A percentile compares a stretch with the other conserved stretches of the same genome.
Evolutionary conservation across 1,140 invertebrate species (phyloP).

Genomic region (Papilio dardanus): DNA sequence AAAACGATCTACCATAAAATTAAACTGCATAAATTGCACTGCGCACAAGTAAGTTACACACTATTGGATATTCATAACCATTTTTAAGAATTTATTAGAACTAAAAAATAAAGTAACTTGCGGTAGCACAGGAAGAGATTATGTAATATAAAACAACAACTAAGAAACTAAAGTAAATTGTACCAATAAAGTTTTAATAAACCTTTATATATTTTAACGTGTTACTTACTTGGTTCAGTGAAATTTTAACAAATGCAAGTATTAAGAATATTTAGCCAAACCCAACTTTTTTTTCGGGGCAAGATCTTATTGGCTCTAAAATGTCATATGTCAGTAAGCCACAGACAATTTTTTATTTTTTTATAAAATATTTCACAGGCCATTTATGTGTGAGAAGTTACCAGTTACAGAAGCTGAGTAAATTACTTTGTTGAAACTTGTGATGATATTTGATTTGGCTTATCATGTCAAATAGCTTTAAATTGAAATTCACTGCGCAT

Average conservation of each 20-base stretch:
- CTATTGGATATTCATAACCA: not conserved
- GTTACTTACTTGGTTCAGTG: slow-evolving; percentile 27
- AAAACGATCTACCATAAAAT: not conserved
- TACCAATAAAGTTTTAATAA: not conserved
- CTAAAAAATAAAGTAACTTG: not conserved
- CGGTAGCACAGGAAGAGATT: slow-evolving; percentile 21
- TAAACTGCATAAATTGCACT: not conserved
- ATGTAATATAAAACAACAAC: slow-evolving; percentile 30
- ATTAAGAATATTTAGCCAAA: slow-evolving; percentile 10
- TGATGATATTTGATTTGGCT: not conserved
- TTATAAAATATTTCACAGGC: too few relatives aligned
- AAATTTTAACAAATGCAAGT: not conserved
- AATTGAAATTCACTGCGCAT: too few relatives aligned
- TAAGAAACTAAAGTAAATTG: not conserved
- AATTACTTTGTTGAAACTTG: not conserved
- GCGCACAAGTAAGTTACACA: not conserved
- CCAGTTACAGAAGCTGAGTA: not conserved
- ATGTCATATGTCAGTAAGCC: slow-evolving; percentile 1
- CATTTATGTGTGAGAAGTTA: not conserved
- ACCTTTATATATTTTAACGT: not conserved
- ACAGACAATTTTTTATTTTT: slow-evolving; percentile 9
- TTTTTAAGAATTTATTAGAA: not conserved
- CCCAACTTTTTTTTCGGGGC: slow-evolving; percentile 5
- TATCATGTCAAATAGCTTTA: not conserved
- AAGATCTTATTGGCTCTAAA: not conserved